Conservation (phyloP, 2,113 vertebrate species). For the Tupaia chinensis region DNA sequence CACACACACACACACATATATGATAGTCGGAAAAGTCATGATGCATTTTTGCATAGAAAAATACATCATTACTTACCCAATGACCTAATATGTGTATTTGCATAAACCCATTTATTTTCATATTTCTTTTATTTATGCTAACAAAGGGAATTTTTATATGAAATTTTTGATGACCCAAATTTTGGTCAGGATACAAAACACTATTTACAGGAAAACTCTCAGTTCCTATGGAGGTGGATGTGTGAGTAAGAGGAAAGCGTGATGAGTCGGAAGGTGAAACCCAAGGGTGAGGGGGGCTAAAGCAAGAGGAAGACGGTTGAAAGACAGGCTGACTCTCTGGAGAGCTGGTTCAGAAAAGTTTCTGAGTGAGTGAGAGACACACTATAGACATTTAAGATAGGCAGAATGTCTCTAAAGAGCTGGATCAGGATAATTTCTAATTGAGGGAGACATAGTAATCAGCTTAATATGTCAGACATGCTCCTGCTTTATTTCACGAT, state of each 20-base stretch:
- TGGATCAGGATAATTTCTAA: slow-evolving; percentile 30
- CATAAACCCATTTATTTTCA: neutral
- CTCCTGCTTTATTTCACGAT: slow-evolving; percentile 35
- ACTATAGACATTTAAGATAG: neutral
- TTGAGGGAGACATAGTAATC: slow-evolving; percentile 27
- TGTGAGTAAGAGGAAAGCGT: neutral
- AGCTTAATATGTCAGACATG: slow-evolving; percentile 53
- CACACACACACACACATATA: too few relatives aligned
- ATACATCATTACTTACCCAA: too few relatives aligned
- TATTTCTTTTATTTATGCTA: neutral
- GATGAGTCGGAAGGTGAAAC: neutral
- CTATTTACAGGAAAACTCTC: neutral
- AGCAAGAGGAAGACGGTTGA: neutral
- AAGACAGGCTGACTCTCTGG: neutral
- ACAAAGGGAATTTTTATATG: neutral
- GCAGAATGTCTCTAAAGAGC: neutral
- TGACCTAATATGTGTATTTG: neutral
- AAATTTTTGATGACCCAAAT: neutral
- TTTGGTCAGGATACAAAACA: slow-evolving; percentile 20
- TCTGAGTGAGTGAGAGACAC: neutral
- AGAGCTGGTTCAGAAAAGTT: neutral
- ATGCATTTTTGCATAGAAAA: too few relatives aligned
- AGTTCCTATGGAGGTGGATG: neutral
- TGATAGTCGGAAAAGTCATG: too few relatives aligned
- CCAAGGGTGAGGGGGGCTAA: neutral